Evolutionary conservation across 2,888 invertebrate species (phyloP).

Genomic region (Ethmia dodecea): DNA sequence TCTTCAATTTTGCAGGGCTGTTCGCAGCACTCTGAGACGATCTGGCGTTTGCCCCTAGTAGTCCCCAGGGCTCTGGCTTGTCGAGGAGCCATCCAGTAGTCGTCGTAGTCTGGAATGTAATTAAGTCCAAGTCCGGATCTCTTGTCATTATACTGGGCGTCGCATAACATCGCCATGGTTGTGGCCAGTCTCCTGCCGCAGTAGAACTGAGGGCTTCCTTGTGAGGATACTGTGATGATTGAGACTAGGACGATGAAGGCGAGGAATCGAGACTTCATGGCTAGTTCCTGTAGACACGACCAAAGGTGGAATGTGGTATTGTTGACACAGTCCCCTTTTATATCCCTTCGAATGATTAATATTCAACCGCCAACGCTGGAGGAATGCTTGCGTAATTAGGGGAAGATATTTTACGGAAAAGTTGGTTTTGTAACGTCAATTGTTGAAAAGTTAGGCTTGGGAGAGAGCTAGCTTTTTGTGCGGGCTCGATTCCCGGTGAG

Average conservation of each 20-base stretch:
- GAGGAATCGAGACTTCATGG: neutral
- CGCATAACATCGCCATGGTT: slow-evolving; percentile 18
- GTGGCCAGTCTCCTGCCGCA: slow-evolving; percentile 21
- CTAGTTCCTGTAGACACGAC: neutral
- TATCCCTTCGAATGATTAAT: too few relatives aligned
- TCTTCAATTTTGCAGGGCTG: slow-evolving; percentile 28
- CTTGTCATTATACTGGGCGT: slow-evolving; percentile 1
- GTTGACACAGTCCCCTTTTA: too few relatives aligned
- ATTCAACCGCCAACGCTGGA: too few relatives aligned
- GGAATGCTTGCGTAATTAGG: too few relatives aligned
- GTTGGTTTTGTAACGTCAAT: too few relatives aligned
- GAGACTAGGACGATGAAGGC: neutral
- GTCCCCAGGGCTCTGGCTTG: slow-evolving; percentile 11
- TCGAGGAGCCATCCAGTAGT: slow-evolving; percentile 1
- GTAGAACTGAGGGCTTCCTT: slow-evolving; percentile 10
- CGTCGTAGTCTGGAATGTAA: too few relatives aligned
- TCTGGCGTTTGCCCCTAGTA: slow-evolving; percentile 21
- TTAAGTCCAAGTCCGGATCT: too few relatives aligned
- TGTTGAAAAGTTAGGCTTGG: too few relatives aligned
- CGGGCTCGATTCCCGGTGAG: too few relatives aligned
- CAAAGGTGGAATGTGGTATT: too few relatives aligned
- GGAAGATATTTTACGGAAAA: too few relatives aligned
- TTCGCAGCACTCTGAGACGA: slow-evolving; percentile 31
- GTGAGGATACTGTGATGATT: neutral
- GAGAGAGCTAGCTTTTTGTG: too few relatives aligned